Base-by-base conservation (phyloP, 2,888 invertebrate genomes). In the Miltochrista miniata region DNA sequence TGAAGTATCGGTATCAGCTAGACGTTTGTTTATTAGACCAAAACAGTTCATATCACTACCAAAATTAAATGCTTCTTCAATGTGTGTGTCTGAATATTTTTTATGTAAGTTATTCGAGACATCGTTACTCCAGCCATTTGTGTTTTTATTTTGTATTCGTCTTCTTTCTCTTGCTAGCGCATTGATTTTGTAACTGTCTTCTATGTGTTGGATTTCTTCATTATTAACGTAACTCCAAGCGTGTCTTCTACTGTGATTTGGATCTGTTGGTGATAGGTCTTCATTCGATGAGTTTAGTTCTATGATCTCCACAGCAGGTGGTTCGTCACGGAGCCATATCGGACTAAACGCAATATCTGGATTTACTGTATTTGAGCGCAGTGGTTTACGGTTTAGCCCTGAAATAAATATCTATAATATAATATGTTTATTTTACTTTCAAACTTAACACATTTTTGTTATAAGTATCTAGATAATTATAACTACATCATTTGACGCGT, bases 241-340 rank as follows among this genome's bases (percentile, higher is more conserved):
- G 35, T 81, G 72, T 12, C 49, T 70, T 11, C 52, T 58, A 33
- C 56, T 59, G n/a, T 55, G 48, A 18, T 54, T 48, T 44, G 56
- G 44, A 33, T 64, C 61, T 24, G 68, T 64, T 7, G 67, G 54
- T 7, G 74, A 56, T n/a, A 60, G 60, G 44, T 70, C 69, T 24
- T 71, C 71, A 24, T 61, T 56, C 13, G 77, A 74, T 3, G 80
- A 74, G 40, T 81, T 75, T 7, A 89, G 58, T 74, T 89, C 90
- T 40, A 79, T 74, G 14, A 89, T 85, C 74, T 86, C 77, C 4
- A 85, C 67, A 15, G 72, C 70, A 10, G 68, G 59, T 37, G 56
- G 51, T 36, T 71, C 61, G 29, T 72, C 71, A 51, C 70, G 66
- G 46, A 75, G 45, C 83, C 81, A 81, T 51, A 77, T 51, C 40